Base-by-base conservation (phyloP, 1,140 invertebrate species). In the Homarus americanus region DNA sequence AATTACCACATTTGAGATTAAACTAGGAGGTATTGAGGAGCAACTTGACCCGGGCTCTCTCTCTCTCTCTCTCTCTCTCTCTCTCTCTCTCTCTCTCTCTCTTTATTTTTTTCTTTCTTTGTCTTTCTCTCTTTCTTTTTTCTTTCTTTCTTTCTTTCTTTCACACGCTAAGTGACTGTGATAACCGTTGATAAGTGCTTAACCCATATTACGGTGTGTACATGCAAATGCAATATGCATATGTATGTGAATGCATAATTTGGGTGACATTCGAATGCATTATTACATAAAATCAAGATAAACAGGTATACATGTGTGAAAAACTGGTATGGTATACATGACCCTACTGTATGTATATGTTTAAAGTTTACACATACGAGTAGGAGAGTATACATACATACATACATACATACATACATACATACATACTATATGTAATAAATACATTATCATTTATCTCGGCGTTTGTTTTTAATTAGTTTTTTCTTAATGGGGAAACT, bases 1-100 rank as follows among this genome's bases (percentile, higher is more conserved):
- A 87, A 87, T 87, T 87, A 75, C 85, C 75, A 78, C 85, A 87
- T 87, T 87, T 87, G 73, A 87, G 85, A 87, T 87, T 87, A 87
- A 78, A 78, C 82, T n/a, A 36, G 53, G 28, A 34, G 85, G 44
- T 38, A 63, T 53, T 78, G 75, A 58, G 38, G 85, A 76, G 41
- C 44, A 87, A 76, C 40, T 49, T 49, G 41, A 49, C 73, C 40
- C 73, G 20, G 44, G 34, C 38, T 84, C 34, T 63, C 49, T 63
- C 85, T 79, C 73, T 76, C 72, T 76, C 72, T 86, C 72, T 58
- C 72, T 76, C 83, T 86, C 72, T 78, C 84, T 86, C 84, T 76
- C 84, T 86, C 84, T 84, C 66, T 72, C 66, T 84, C 63, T 84
- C 66, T 84, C 82, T 84, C 53, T 82, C 79, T 66, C 34, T 82